Evolutionary conservation across 2,113 vertebrate species (phyloP).

Genomic region (Podarcis muralis): DNA sequence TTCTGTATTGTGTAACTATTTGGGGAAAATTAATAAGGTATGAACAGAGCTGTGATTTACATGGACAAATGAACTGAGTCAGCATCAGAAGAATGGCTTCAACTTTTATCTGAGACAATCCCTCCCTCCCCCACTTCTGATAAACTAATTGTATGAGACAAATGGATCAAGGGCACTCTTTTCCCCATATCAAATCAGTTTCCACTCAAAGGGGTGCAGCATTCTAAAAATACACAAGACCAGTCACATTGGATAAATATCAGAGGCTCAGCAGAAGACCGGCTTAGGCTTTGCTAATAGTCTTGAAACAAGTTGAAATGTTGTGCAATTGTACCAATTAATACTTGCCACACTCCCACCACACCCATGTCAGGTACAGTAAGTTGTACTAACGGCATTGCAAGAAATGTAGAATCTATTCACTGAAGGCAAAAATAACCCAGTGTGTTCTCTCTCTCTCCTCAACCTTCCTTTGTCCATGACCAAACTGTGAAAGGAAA

Average conservation of each 20-base stretch:
- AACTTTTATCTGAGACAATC: constrained; percentile 19
- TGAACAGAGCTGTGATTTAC: neutral
- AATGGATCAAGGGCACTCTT: constrained; percentile 48
- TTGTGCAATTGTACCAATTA: neutral
- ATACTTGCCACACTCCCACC: neutral
- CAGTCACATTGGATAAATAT: constrained; percentile 27
- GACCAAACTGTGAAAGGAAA: neutral
- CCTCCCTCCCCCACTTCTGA: neutral
- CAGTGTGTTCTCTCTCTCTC: neutral
- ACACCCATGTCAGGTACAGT: neutral
- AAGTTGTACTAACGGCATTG: neutral
- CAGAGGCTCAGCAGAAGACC: neutral
- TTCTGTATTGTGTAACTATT: neutral
- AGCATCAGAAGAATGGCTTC: neutral
- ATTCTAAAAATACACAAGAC: constrained; percentile 45
- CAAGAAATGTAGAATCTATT: neutral
- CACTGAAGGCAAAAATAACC: neutral
- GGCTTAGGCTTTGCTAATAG: neutral
- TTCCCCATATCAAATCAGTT: constrained; percentile 40
- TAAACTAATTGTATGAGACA: constrained; percentile 44
- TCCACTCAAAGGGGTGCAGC: constrained; percentile 39
- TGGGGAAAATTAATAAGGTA: neutral
- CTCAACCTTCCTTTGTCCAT: neutral
- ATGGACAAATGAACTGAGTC: neutral
- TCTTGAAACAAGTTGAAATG: neutral